These are phyloP conservation scores for Boloria euphrosyne DNA, from an alignment of 2,888 invertebrate species.

Conservation along the genomic window DNA sequence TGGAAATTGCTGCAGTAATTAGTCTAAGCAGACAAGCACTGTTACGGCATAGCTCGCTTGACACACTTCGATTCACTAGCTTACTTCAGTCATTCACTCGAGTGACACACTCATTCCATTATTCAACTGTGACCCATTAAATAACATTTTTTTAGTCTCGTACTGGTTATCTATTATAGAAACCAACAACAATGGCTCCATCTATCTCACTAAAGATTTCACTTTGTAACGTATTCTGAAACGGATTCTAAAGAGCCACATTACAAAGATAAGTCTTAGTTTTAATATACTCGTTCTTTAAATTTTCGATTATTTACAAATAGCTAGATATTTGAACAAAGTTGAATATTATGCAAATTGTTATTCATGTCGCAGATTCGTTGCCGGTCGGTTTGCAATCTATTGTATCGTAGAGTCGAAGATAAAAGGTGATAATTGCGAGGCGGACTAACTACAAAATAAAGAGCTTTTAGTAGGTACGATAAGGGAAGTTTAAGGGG, in stretches of 20 bases:
- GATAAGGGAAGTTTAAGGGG: conserved; percentile 80
- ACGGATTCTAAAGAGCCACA: neutral
- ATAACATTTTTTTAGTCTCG: conserved; percentile 48
- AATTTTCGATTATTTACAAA: no score
- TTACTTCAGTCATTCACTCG: conserved; percentile 50
- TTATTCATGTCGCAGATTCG: conserved; percentile 31
- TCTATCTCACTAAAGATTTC: conserved; percentile 65
- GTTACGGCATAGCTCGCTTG: conserved; percentile 49
- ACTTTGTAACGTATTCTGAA: conserved; percentile 66
- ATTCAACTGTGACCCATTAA: conserved; percentile 51
- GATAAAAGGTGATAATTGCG: conserved; percentile 74
- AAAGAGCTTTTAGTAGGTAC: conserved; percentile 77
- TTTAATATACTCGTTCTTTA: neutral
- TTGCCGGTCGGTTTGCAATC: conserved; percentile 15
- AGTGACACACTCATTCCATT: conserved; percentile 52
- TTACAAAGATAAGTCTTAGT: neutral
- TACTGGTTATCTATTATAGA: conserved; percentile 57
- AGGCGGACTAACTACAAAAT: conserved; percentile 77
- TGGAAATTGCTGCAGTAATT: conserved; percentile 68
- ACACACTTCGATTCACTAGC: conserved; percentile 56
- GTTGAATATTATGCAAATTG: conserved; percentile 21
- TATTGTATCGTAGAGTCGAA: conserved; percentile 42
- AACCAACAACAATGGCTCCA: conserved; percentile 61
- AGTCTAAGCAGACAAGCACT: conserved; percentile 66
- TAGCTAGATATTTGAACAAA: neutral